Base-by-base conservation (phyloP, 1,140 invertebrate species). In the Musca vetustissima region DNA sequence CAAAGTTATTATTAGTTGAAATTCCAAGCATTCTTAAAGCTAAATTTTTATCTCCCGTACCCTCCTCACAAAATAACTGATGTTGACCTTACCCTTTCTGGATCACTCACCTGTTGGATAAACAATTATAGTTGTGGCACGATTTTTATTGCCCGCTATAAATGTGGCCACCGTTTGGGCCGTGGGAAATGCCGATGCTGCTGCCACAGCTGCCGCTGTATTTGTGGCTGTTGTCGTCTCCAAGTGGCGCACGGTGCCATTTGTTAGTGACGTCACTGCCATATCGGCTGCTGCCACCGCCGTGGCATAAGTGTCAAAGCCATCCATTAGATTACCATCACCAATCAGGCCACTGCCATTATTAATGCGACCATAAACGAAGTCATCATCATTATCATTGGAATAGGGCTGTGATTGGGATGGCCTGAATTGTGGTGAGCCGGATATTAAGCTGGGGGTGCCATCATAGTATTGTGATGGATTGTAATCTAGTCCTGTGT, bases 71-170 rank as follows among this genome's bases (percentile, higher is more conserved):
- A 32, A 32, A 32, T 32, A 32, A 32, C 9, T 32, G 28, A 32
- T 32, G n/a, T n/a, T n/a, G n/a, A n/a, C n/a, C n/a, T n/a, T n/a
- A n/a, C 28, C 8, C 28, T 28, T 28, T 28, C 28, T 28, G 3
- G 3, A 0, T 9, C 43, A 76, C 77, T 77, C 70, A 81, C 79
- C 79, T 74, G 79, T 79, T 70, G 79, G 79, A 73, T 80, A 81
- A n/a, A 81, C 70, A 24, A 79, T 73, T 17, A 80, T 77, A 68
- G 78, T 80, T 43, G 76, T 74, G 47, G 78, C 69, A 57, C 78
- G 78, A 74, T 80, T 80, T 67, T 80, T 80, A 67, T 73, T 76
- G 21, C 78, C 78, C 61, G 67, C 55, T n/a, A 70, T 70, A 65
- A 70, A 64, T n/a, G 69, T 70, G 71, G 78, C 76, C 69, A 80